These are phyloP conservation scores for Trachythela sp. DNA, from an alignment of 64 coral and sea anemone genomes.

Conservation along the genomic window DNA sequence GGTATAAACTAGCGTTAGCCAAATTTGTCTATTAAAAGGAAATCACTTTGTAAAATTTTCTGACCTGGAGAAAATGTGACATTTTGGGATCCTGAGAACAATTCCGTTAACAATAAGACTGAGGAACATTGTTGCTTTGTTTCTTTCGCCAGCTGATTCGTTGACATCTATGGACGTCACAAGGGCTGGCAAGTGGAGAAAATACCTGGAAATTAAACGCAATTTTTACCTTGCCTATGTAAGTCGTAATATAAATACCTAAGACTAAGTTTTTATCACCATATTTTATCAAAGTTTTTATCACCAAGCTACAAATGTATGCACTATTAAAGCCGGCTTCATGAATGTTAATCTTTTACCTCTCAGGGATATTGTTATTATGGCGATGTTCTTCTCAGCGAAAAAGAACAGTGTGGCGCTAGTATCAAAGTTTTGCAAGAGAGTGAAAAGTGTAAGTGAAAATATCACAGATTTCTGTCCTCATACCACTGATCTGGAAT, in stretches of 20 bases:
- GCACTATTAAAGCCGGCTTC: too few relatives aligned
- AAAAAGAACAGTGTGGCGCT: slow-evolving; percentile 78
- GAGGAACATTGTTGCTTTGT: neutral
- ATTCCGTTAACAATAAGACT: too few relatives aligned
- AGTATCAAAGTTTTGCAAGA: slow-evolving; percentile 80
- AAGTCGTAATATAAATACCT: slow-evolving; percentile 5
- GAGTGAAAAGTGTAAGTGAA: slow-evolving; percentile 78
- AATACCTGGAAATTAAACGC: slow-evolving; percentile 90
- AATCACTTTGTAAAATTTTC: too few relatives aligned
- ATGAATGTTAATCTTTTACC: neutral
- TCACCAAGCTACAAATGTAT: too few relatives aligned
- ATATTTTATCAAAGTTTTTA: neutral
- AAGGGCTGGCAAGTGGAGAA: slow-evolving; percentile 97
- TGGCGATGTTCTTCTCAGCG: slow-evolving; percentile 78
- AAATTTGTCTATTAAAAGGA: too few relatives aligned
- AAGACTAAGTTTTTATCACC: neutral
- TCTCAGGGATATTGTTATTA: slow-evolving; percentile 82
- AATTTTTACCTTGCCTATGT: slow-evolving; percentile 88
- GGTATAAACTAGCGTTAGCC: too few relatives aligned
- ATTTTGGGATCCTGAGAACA: neutral
- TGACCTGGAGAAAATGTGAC: neutral
- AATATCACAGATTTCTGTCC: neutral
- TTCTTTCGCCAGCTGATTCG: slow-evolving; percentile 50
- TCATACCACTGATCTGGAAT: neutral
- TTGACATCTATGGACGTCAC: slow-evolving; percentile 73